Conservation (phyloP, 2,888 invertebrate genomes). For the Agriopis marginaria region DNA sequence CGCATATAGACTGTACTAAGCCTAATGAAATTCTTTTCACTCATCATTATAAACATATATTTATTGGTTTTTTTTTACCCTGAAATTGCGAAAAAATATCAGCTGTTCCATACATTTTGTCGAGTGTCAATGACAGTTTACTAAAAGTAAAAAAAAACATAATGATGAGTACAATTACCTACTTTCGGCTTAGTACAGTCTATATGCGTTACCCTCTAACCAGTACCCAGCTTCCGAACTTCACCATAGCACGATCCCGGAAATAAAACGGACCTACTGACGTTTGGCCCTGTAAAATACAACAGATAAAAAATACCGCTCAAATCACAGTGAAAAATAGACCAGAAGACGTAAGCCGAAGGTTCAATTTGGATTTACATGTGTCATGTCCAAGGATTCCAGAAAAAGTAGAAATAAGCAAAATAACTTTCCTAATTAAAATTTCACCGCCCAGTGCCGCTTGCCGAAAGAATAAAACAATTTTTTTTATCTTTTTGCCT, state of each 20-base stretch:
- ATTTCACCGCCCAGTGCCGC: conserved; percentile 66
- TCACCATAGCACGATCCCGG: conserved; percentile 45
- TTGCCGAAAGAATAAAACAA: conserved; percentile 58
- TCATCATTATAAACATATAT: no score
- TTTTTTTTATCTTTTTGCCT: conserved; percentile 44
- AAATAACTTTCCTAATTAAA: conserved; percentile 76
- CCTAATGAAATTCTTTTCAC: no score
- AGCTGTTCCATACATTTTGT: no score
- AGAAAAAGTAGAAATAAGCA: conserved; percentile 55
- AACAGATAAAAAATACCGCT: conserved; percentile 45
- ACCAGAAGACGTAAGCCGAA: conserved; percentile 11
- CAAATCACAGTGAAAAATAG: background rate
- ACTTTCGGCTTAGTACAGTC: no score
- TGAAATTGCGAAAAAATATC: no score
- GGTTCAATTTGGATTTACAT: conserved; percentile 32
- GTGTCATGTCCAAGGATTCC: conserved; percentile 41
- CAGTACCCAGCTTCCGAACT: conserved; percentile 35
- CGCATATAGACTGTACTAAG: no score
- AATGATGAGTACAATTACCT: no score
- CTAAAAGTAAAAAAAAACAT: no score
- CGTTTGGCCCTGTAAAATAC: conserved; percentile 55
- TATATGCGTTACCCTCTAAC: background rate
- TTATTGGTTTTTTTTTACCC: no score
- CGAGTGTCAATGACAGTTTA: no score
- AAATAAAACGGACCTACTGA: conserved; percentile 51